Conservation (phyloP, 2,888 invertebrate genomes). For the Onchidella celtica region DNA sequence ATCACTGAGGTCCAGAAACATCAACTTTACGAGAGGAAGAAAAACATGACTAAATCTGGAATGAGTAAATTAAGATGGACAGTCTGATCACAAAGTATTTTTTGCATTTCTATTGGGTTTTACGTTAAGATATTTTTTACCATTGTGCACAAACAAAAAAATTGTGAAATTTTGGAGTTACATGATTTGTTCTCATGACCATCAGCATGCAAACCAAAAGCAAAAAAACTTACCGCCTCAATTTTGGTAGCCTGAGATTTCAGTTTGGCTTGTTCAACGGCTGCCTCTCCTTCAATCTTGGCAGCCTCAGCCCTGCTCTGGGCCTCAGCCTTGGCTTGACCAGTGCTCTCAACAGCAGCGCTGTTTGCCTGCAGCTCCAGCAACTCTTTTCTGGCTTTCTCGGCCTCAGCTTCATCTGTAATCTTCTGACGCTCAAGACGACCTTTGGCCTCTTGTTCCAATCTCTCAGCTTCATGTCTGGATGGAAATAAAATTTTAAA, state of each 20-base stretch:
- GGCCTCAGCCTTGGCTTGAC: slow-evolving; percentile 82
- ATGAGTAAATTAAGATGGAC: too few relatives aligned
- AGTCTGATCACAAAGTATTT: too few relatives aligned
- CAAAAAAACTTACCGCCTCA: slow-evolving; percentile 79
- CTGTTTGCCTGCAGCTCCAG: slow-evolving; percentile 81
- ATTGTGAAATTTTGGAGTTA: too few relatives aligned
- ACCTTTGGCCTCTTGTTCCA: slow-evolving; percentile 82
- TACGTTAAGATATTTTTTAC: too few relatives aligned
- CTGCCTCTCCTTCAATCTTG: slow-evolving; percentile 82
- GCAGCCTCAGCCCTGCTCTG: slow-evolving; percentile 81
- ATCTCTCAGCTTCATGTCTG: slow-evolving; percentile 82
- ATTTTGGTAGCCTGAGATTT: slow-evolving; percentile 81
- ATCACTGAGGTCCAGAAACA: too few relatives aligned
- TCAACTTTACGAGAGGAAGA: too few relatives aligned
- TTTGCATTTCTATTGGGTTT: too few relatives aligned
- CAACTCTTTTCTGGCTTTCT: slow-evolving; percentile 79
- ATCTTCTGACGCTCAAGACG: slow-evolving; percentile 81
- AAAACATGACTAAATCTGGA: too few relatives aligned
- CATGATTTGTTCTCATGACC: too few relatives aligned
- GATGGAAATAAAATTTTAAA: slow-evolving; percentile 21
- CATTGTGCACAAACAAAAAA: too few relatives aligned
- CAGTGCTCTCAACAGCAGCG: slow-evolving; percentile 82
- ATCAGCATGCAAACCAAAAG: background rate
- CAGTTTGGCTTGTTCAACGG: slow-evolving; percentile 81
- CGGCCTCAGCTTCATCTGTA: slow-evolving; percentile 81